These are phyloP conservation scores for Colaptes auratus DNA, from an alignment of 2,113 vertebrate species.

Conservation along the genomic window DNA sequence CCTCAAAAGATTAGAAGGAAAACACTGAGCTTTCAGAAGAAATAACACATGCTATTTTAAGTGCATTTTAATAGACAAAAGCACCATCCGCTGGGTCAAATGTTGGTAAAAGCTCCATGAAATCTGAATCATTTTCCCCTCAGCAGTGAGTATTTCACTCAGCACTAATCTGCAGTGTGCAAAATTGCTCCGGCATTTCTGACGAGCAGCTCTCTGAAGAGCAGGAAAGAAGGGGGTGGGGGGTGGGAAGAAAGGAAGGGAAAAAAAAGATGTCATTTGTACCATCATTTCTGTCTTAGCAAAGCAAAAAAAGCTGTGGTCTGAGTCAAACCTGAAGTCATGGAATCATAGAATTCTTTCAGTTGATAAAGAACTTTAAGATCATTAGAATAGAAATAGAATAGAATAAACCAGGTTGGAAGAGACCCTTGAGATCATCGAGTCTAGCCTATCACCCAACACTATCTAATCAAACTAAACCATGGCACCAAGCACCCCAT, in stretches of 20 bases:
- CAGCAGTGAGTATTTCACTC: not conserved
- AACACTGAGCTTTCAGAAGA: not conserved
- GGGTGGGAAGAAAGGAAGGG: too few species aligned
- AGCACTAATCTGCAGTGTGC: not conserved
- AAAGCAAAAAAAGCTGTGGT: not conserved
- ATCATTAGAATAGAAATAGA: too few species aligned
- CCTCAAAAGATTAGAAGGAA: not conserved
- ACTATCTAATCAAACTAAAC: too few species aligned
- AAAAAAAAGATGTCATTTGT: not conserved
- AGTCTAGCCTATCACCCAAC: too few species aligned
- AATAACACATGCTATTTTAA: conserved; percentile 10
- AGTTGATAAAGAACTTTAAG: too few species aligned
- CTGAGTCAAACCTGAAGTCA: not conserved
- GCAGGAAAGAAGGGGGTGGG: not conserved
- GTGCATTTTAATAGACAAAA: conserved; percentile 6
- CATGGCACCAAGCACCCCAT: too few species aligned
- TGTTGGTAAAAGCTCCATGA: not conserved
- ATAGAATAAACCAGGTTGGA: too few species aligned
- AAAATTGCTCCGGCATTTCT: not conserved
- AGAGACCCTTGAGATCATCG: too few species aligned
- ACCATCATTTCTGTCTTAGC: not conserved
- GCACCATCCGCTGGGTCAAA: not conserved
- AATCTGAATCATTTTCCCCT: not conserved
- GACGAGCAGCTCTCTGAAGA: not conserved
- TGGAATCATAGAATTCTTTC: too few species aligned